Percentiles rank a stretch among this genome's conserved stretches.
These are phyloP conservation scores for Pardosa pseudoannulata DNA, from an alignment of 2,888 invertebrate genomes.

Conservation along the genomic window DNA sequence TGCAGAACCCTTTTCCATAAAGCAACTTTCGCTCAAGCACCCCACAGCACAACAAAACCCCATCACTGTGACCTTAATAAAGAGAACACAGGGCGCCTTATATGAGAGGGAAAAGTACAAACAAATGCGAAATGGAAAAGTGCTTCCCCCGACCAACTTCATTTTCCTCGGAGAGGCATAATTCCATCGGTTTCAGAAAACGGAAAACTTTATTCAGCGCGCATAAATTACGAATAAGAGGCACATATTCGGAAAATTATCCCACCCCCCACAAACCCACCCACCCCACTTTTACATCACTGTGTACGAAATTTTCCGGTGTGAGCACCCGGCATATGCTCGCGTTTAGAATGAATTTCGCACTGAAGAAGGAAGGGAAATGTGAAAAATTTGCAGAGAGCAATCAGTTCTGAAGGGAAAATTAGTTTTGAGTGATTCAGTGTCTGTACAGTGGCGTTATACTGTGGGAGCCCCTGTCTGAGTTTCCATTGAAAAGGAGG, in stretches of 20 bases:
- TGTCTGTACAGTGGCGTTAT: background rate
- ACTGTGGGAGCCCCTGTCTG: background rate
- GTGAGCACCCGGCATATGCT: slow-evolving; percentile 31
- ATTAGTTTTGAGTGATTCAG: slow-evolving; percentile 3
- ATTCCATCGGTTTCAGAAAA: slow-evolving; percentile 56
- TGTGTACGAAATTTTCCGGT: slow-evolving; percentile 40
- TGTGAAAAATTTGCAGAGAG: background rate
- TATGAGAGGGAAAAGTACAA: slow-evolving; percentile 44
- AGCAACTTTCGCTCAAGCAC: background rate
- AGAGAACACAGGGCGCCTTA: slow-evolving; percentile 30
- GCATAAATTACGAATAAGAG: slow-evolving; percentile 67
- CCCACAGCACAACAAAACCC: slow-evolving; percentile 17
- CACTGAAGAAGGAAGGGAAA: background rate
- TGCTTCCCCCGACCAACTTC: slow-evolving; percentile 47
- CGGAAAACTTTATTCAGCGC: slow-evolving; percentile 49
- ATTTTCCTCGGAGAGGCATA: slow-evolving; percentile 50
- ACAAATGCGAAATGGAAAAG: slow-evolving; percentile 62
- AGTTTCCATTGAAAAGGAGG: background rate
- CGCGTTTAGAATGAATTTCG: slow-evolving; percentile 37
- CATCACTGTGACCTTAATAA: slow-evolving; percentile 47
- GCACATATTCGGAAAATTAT: slow-evolving; percentile 68
- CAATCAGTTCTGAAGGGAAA: slow-evolving; percentile 8
- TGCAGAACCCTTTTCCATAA: background rate
- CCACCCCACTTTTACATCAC: background rate
- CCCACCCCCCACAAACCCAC: no score